Percentiles rank a stretch among this genome's conserved stretches.
phyloP scores from a whole-genome alignment of 1,140 invertebrate species.

The Trichonephila clavata region DNA sequence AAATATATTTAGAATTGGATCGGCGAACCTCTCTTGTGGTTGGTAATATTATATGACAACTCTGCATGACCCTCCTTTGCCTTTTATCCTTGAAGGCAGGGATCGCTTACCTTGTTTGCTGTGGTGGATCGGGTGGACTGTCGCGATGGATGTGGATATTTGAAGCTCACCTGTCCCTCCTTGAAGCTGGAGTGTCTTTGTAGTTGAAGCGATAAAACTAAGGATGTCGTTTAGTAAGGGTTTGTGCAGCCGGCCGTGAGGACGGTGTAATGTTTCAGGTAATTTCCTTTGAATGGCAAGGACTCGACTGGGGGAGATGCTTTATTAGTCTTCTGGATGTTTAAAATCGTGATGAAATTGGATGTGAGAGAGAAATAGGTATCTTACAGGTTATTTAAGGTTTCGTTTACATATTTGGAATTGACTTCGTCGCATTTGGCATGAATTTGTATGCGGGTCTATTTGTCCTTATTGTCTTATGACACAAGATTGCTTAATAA shows the following conservation, averaged over 20 bases:
- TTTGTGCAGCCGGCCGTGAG: neutral
- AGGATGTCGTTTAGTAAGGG: neutral
- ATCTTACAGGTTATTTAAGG: too few species aligned
- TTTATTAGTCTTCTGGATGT: too few species aligned
- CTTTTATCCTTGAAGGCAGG: constrained; percentile 14
- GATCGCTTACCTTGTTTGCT: neutral
- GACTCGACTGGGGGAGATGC: too few species aligned
- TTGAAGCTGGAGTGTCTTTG: neutral
- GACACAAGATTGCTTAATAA: too few species aligned
- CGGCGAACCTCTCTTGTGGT: neutral
- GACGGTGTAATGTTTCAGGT: too few species aligned
- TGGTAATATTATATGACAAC: constrained; percentile 7
- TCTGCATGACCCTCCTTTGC: neutral
- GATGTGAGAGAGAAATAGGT: too few species aligned
- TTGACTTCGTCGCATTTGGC: too few species aligned
- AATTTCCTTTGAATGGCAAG: too few species aligned
- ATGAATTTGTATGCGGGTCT: too few species aligned
- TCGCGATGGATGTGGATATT: constrained; percentile 6
- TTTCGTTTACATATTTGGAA: too few species aligned
- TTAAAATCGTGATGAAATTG: too few species aligned
- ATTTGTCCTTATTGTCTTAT: too few species aligned
- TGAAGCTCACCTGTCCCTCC: constrained; percentile 4
- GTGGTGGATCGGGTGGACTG: neutral
- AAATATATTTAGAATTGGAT: constrained; percentile 51
- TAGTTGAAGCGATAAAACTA: neutral